phyloP scores from a whole-genome alignment of 2,888 invertebrate genomes.

The Frankliniella intonsa region DNA sequence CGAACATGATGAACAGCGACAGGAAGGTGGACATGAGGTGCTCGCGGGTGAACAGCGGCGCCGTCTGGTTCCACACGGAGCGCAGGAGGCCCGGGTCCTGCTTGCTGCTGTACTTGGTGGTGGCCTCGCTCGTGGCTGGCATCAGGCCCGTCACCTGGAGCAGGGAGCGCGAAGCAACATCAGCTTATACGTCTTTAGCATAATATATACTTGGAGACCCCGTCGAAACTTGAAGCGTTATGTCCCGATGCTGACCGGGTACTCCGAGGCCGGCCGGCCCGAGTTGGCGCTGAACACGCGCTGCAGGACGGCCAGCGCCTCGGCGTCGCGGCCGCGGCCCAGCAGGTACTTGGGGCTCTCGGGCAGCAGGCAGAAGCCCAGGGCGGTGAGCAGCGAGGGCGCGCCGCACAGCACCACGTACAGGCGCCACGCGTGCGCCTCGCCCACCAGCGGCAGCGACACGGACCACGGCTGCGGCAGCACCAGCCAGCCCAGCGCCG shows the following conservation, averaged over 20 bases:
- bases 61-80: conserved; percentile 34
- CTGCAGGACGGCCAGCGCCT: conserved; percentile 60
- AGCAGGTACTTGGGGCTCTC: conserved; percentile 78
- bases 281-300: conserved; percentile 63
- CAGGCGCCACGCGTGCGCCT: conserved; percentile 51
- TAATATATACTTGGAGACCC: no score
- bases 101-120: background rate
- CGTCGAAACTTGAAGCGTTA: no score
- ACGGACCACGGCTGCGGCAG: conserved; percentile 50
- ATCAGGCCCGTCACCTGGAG: background rate
- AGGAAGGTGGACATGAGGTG: conserved; percentile 33
- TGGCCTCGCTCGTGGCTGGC: background rate
- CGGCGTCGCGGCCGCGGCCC: conserved; percentile 60
- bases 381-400: conserved; percentile 61
- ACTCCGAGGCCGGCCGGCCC: conserved; percentile 56
- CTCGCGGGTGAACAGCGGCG: conserved; percentile 33
- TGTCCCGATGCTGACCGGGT: conserved; percentile 64
- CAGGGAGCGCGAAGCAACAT: background rate
- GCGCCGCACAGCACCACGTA: conserved; percentile 51
- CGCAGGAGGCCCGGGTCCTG: background rate
- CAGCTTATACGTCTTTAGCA: no score
- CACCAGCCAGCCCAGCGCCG: conserved; percentile 63
- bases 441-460: conserved; percentile 38
- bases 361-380: conserved; percentile 56
- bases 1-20: conserved; percentile 34